A percentile compares a stretch with the other conserved stretches of the same genome.
phyloP scores from a whole-genome alignment of 2,888 invertebrate genomes.

The Norana najaformis region DNA sequence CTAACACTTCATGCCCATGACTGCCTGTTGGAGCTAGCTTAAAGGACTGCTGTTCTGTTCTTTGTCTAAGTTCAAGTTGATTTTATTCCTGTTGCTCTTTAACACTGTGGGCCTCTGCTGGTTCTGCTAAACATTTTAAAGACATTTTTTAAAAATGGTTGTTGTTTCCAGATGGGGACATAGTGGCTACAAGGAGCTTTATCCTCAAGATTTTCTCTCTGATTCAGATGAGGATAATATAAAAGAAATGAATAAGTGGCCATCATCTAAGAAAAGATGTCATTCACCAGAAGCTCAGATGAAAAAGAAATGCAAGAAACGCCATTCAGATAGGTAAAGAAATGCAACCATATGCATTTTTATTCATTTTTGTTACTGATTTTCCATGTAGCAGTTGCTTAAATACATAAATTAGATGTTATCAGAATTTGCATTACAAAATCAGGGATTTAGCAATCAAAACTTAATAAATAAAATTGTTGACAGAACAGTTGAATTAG shows the following conservation, averaged over 20 bases:
- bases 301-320: not conserved
- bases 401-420: not conserved
- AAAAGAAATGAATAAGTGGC: not conserved
- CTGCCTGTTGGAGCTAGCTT: too few relatives aligned
- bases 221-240: conserved; percentile 3
- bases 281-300: not conserved
- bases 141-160: conserved; percentile 8
- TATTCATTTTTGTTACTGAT: not conserved
- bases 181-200: conserved; percentile 15
- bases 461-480: not conserved
- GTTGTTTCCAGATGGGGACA: conserved; percentile 16
- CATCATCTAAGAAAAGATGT: not conserved
- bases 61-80: not conserved
- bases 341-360: too few relatives aligned
- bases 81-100: not conserved
- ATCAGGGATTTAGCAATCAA: not conserved
- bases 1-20: too few relatives aligned
- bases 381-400: not conserved
- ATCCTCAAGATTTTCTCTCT: conserved; percentile 15
- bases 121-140: not conserved
- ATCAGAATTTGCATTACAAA: not conserved
- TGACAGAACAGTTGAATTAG: not conserved
- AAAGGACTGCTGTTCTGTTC: too few relatives aligned
- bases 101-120: not conserved
- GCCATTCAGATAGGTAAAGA: conserved; percentile 5